Base-by-base conservation (phyloP, 2,113 vertebrate genomes). In the Embiotoca jacksoni region DNA sequence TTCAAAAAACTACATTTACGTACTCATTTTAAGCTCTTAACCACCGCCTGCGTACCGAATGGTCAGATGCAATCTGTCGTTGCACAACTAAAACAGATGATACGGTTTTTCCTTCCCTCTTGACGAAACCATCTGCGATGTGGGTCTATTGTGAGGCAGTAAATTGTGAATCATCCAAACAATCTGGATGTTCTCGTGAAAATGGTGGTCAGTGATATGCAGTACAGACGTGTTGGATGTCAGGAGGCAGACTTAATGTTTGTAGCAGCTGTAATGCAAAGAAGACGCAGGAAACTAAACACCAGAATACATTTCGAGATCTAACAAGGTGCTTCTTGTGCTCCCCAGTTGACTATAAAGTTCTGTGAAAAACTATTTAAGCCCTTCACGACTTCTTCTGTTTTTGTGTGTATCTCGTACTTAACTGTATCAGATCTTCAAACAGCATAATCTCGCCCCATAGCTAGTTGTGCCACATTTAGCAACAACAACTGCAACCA, bases 31-130 rank as follows among this genome's bases (percentile, higher is more conserved):
- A 76, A 72, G 44, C 57, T 50, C 72, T 72, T 72, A 30, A 79
- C 16, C 35, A 72, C 67, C 15, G 35, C 6, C 61, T 52, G 49
- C 37, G 53, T 39, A 68, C 56, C 64, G 0, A 35, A 6, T 6
- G 32, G 30, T 73, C 68, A 58, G 58, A 74, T 65, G 46, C 68
- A 56, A 81, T 74, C 70, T 64, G 55, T 74, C 50, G 47, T 39
- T 52, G 44, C 46, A 78, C 30, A 52, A 52, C 63, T 54, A 36
- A 36, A 56, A 78, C 60, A 72, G 46, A 74, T 54, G 37, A 81
- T 62, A 32, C 1, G 39, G 44, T n/a, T 52, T 52, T 52, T 31
- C 37, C 46, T 77, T 47, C 35, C 32, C 33, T 37, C 41, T 41
- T 41, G 3, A 32, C 35, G 39, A 61, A 10, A 62, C 14, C 67